A percentile compares a stretch with the other conserved stretches of the same genome.
These are phyloP conservation scores for Megalopta genalis DNA, from an alignment of 1,140 invertebrate genomes.

Conservation along the genomic window DNA sequence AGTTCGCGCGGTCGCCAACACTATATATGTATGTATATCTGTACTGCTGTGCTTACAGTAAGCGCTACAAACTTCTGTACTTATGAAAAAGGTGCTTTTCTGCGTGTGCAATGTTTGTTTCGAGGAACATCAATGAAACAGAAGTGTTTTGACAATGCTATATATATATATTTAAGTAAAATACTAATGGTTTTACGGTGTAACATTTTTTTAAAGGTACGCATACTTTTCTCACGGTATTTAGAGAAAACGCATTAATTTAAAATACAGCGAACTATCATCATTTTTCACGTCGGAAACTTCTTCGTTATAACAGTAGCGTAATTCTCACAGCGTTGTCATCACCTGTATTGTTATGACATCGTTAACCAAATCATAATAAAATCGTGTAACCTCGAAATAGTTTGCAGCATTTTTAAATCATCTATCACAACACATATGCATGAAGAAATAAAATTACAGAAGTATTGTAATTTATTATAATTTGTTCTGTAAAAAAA, in stretches of 20 bases:
- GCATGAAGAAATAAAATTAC: background rate
- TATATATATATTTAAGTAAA: slow-evolving; percentile 21
- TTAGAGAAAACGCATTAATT: slow-evolving; percentile 18
- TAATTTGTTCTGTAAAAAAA: background rate
- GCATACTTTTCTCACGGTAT: slow-evolving; percentile 8
- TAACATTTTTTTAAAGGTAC: slow-evolving; percentile 44
- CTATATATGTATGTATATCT: slow-evolving; percentile 9
- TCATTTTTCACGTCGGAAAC: background rate
- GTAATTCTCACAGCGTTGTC: background rate
- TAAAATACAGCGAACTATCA: slow-evolving; percentile 23
- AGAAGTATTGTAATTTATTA: background rate
- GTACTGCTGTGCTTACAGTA: slow-evolving; percentile 30
- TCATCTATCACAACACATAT: background rate
- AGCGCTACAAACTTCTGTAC: slow-evolving; percentile 52
- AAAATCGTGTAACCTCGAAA: slow-evolving; percentile 46
- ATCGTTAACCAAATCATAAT: background rate
- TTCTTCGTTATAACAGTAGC: background rate
- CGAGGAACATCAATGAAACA: slow-evolving; percentile 33
- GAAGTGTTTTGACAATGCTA: slow-evolving; percentile 35
- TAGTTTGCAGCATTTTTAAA: background rate
- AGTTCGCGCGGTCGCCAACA: too few species aligned
- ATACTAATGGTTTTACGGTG: slow-evolving; percentile 16
- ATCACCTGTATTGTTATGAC: background rate
- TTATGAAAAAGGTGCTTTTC: slow-evolving; percentile 33
- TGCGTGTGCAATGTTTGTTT: slow-evolving; percentile 32